Conservation (phyloP, 2,888 invertebrate genomes). For the Drosophila algonquin region DNA sequence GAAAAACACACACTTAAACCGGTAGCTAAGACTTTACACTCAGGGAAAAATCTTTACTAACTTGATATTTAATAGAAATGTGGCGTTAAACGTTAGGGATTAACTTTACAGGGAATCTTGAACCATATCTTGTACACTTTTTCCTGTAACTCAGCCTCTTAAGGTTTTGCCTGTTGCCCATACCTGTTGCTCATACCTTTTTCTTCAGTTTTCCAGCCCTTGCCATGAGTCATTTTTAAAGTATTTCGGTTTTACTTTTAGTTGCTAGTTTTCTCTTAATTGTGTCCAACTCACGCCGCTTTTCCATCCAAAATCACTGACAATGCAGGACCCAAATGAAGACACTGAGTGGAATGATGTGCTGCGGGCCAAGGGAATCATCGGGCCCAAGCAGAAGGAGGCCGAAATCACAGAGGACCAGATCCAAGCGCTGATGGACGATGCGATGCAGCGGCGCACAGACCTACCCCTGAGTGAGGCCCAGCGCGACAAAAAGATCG, state of each 20-base stretch:
- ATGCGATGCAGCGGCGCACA: conserved; percentile 89
- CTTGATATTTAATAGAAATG: too few species aligned
- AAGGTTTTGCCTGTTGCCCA: too few species aligned
- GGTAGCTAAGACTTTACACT: too few species aligned
- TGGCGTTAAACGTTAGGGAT: too few species aligned
- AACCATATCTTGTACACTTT: too few species aligned
- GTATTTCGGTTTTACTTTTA: conserved; percentile 34
- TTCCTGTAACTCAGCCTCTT: too few species aligned
- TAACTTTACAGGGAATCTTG: too few species aligned
- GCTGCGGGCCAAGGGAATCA: conserved; percentile 94
- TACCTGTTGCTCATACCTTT: too few species aligned
- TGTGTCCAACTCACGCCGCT: too few species aligned
- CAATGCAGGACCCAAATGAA: conserved; percentile 92
- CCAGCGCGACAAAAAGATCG: conserved; percentile 86
- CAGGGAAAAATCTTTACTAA: not conserved
- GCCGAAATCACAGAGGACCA: conserved; percentile 95
- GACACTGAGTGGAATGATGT: conserved; percentile 99
- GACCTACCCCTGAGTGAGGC: conserved; percentile 70
- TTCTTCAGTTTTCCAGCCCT: too few species aligned
- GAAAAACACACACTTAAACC: too few species aligned
- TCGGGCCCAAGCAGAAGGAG: conserved; percentile 93
- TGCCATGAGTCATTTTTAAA: conserved; percentile 28
- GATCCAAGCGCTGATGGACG: conserved; percentile 93
- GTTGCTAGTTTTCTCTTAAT: conserved; percentile 4
- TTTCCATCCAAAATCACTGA: not conserved